Conservation (phyloP, 2,113 vertebrate species). For the Dolichallabes microphthalmus region DNA sequence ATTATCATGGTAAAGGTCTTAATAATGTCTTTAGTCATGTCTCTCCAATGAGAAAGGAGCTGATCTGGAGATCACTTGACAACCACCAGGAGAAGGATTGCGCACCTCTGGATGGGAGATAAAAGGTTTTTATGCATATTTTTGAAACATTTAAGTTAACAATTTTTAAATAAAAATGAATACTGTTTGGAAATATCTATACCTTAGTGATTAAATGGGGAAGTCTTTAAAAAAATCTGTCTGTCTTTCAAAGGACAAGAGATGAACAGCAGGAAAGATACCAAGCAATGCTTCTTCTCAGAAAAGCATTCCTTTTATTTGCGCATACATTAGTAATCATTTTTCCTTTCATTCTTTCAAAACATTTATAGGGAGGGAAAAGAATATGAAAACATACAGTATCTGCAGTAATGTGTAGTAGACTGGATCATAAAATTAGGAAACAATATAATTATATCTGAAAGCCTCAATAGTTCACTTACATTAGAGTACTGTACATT, state of each 20-base stretch:
- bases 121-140: background rate
- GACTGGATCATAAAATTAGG: background rate
- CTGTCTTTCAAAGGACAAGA: background rate
- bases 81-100: background rate
- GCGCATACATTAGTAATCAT: background rate
- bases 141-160: background rate
- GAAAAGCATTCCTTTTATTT: background rate
- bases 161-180: background rate
- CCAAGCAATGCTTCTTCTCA: background rate
- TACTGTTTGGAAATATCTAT: background rate
- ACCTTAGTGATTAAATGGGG: background rate
- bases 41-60: background rate
- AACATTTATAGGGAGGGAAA: background rate
- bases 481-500: no score
- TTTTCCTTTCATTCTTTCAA: background rate
- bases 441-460: background rate
- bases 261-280: constrained; percentile 7
- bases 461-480: background rate
- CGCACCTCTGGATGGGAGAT: background rate
- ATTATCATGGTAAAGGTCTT: background rate
- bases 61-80: background rate
- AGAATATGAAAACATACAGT: no score
- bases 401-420: background rate
- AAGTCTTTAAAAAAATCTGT: background rate
- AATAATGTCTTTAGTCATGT: background rate